Conservation (phyloP, 64 coral and sea anemone genomes). For the Porites lutea region DNA sequence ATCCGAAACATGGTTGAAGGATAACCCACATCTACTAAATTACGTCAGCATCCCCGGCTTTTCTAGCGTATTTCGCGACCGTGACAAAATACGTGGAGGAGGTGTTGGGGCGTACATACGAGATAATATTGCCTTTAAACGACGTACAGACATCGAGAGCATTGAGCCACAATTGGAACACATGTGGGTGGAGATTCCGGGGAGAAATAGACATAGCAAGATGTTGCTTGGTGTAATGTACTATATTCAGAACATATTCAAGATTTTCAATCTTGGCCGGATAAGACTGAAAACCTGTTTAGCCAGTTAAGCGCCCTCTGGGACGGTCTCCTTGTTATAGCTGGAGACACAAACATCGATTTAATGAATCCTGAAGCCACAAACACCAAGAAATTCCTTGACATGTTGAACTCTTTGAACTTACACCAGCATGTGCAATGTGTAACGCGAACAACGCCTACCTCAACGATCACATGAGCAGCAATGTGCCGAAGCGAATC, state of each 20-base stretch:
- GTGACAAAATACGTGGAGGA: slow-evolving; percentile 29
- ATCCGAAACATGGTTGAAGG: slow-evolving; percentile 73
- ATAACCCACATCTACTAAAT: slow-evolving; percentile 53
- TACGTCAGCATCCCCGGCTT: slow-evolving; percentile 66
- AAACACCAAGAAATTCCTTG: slow-evolving; percentile 22
- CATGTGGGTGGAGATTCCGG: slow-evolving; percentile 65
- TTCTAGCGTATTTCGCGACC: slow-evolving; percentile 37
- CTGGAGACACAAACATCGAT: slow-evolving; percentile 52
- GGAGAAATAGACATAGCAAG: slow-evolving; percentile 63
- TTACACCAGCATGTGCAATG: slow-evolving; percentile 46
- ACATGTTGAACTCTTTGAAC: slow-evolving; percentile 53
- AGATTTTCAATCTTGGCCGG: slow-evolving; percentile 17
- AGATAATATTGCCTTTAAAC: slow-evolving; percentile 34
- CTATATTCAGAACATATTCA: slow-evolving; percentile 10
- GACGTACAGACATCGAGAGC: slow-evolving; percentile 52
- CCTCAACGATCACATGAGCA: slow-evolving; percentile 63
- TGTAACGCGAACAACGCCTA: slow-evolving; percentile 40
- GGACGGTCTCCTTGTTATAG: slow-evolving; percentile 52
- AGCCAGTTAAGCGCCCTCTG: background rate
- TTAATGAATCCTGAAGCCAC: background rate
- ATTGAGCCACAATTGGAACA: slow-evolving; percentile 59
- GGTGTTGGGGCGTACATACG: slow-evolving; percentile 60
- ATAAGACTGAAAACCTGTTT: slow-evolving; percentile 29
- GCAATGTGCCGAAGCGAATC: slow-evolving; percentile 19
- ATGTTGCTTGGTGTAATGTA: slow-evolving; percentile 55